A percentile compares a stretch with the other conserved stretches of the same genome.
These are phyloP conservation scores for Notothenia coriiceps DNA, from an alignment of 2,113 vertebrate genomes.

Conservation along the genomic window DNA sequence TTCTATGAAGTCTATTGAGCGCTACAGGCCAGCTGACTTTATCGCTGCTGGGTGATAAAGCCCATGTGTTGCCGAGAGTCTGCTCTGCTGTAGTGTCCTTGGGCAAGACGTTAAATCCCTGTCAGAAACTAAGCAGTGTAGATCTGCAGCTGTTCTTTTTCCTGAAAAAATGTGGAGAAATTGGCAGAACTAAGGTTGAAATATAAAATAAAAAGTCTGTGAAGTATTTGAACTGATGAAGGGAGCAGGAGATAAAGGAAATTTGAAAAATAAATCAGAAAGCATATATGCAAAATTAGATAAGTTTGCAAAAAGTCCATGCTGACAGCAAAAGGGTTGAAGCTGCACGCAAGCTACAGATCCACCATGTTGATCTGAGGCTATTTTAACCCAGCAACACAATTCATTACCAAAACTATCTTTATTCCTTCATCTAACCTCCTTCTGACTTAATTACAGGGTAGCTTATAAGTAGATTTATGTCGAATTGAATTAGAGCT, in stretches of 20 bases:
- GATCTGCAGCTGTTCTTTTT: neutral
- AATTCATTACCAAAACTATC: neutral
- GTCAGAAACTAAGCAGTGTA: conserved; percentile 16
- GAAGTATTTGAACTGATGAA: neutral
- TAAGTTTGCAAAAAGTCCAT: conserved; percentile 27
- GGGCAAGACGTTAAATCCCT: conserved; percentile 27
- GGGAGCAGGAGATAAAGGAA: neutral
- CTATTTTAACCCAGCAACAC: neutral
- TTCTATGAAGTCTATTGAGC: neutral
- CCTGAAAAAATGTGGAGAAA: neutral
- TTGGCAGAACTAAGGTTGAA: neutral
- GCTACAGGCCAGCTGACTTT: conserved; percentile 25
- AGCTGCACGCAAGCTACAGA: conserved; percentile 2
- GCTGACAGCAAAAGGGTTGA: neutral
- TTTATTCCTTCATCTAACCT: neutral
- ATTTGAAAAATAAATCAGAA: no score
- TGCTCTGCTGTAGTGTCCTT: conserved; percentile 31
- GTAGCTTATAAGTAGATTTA: neutral
- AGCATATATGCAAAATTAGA: neutral
- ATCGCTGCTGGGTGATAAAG: neutral
- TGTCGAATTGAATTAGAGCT: conserved; percentile 1
- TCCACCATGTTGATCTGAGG: conserved; percentile 12
- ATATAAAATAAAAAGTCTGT: neutral
- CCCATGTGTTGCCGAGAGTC: neutral
- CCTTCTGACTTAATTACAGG: neutral